These are phyloP conservation scores for Scaptomyza parva DNA, from an alignment of 2,888 invertebrate species.

Conservation along the genomic window DNA sequence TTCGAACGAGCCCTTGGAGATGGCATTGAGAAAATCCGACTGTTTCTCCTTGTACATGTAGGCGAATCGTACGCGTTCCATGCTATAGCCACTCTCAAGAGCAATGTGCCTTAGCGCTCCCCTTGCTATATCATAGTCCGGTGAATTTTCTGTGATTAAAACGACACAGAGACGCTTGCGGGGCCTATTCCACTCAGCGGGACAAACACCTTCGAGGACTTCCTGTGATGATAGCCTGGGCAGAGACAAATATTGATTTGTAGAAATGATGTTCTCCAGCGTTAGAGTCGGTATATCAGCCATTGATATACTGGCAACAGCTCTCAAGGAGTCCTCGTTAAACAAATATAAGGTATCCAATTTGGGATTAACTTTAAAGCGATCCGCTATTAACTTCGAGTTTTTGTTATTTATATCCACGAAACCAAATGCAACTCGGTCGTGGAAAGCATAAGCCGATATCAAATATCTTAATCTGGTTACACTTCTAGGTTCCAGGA, in stretches of 20 bases:
- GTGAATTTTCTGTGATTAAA: constrained; percentile 89
- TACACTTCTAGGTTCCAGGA: constrained; percentile 92
- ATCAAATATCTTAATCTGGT: constrained; percentile 94
- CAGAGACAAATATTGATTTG: constrained; percentile 94
- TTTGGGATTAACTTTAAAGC: constrained; percentile 90
- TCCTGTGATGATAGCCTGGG: constrained; percentile 97
- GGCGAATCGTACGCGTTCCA: constrained; percentile 92
- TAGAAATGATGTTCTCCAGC: constrained; percentile 93
- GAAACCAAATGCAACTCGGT: constrained; percentile 94
- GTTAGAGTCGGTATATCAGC: constrained; percentile 95
- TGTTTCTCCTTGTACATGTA: constrained; percentile 93
- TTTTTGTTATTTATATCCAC: constrained; percentile 88
- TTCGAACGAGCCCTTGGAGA: constrained; percentile 86
- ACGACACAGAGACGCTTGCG: constrained; percentile 91
- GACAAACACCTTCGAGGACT: constrained; percentile 89
- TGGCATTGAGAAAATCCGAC: constrained; percentile 90
- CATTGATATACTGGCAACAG: constrained; percentile 95
- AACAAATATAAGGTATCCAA: constrained; percentile 94
- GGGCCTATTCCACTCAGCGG: constrained; percentile 93
- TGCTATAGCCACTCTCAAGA: constrained; percentile 88
- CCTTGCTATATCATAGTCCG: constrained; percentile 85
- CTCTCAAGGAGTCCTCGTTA: constrained; percentile 92
- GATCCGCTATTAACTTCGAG: constrained; percentile 87
- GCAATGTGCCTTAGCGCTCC: constrained; percentile 90
- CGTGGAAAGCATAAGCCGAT: constrained; percentile 94